Percentiles rank a stretch among this genome's conserved stretches.
phyloP scores from a whole-genome alignment of 2,797 vertebrate genomes.

The Poeciliopsis presidionis region DNA sequence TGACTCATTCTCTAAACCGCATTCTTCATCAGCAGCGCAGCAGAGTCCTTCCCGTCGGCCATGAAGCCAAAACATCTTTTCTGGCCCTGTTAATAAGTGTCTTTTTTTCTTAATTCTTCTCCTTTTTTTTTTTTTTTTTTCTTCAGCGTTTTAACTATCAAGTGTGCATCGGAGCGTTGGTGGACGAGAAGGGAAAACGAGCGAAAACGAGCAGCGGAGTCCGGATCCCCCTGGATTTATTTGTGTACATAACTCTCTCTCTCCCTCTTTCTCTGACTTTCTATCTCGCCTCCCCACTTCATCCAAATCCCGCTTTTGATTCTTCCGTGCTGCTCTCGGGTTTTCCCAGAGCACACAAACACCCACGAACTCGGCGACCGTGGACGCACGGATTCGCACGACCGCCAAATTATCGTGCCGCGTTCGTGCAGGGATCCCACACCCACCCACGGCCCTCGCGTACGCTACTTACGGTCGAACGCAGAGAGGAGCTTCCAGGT shows the following conservation, averaged over 20 bases:
- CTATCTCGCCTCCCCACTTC: slow-evolving; percentile 23
- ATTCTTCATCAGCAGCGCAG: slow-evolving; percentile 76
- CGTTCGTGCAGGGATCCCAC: slow-evolving; percentile 47
- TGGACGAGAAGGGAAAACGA: slow-evolving; percentile 42
- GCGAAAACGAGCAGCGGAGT: slow-evolving; percentile 49
- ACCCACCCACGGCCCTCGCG: slow-evolving; percentile 59
- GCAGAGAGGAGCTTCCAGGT: slow-evolving; percentile 24
- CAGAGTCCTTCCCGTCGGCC: slow-evolving; percentile 60
- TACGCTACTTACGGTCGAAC: slow-evolving; percentile 57
- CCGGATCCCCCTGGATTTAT: slow-evolving; percentile 71
- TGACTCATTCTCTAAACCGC: slow-evolving; percentile 81
- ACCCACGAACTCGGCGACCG: slow-evolving; percentile 52
- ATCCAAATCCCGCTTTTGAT: slow-evolving; percentile 53
- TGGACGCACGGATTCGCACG: slow-evolving; percentile 49
- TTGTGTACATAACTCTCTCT: slow-evolving; percentile 64
- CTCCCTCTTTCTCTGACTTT: slow-evolving; percentile 32
- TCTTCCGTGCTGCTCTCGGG: slow-evolving; percentile 37
- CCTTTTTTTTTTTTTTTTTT: slow-evolving; percentile 21
- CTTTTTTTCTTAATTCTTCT: slow-evolving; percentile 14
- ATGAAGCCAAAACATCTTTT: slow-evolving; percentile 60
- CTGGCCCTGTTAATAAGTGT: slow-evolving; percentile 46
- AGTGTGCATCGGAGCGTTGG: slow-evolving; percentile 39
- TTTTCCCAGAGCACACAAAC: slow-evolving; percentile 53
- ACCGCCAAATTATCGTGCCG: slow-evolving; percentile 51
- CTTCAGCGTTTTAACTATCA: slow-evolving; percentile 46